phyloP scores from a whole-genome alignment of 2,888 invertebrate genomes.

The Aspidiotus rigidus region DNA sequence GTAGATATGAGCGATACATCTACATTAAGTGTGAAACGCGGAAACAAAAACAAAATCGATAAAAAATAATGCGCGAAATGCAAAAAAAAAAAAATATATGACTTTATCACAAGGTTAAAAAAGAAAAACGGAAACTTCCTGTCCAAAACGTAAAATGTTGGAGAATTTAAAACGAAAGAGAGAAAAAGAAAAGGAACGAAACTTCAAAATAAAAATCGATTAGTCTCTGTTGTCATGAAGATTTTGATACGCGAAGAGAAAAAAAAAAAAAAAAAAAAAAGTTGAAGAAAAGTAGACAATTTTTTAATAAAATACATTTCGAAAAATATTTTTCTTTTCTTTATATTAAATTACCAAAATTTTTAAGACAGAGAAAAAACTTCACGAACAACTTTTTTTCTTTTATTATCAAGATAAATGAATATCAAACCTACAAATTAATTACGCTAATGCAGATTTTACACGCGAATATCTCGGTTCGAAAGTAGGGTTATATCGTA shows the following conservation, averaged over 20 bases:
- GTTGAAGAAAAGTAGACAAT: not conserved
- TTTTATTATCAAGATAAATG: conserved; percentile 26
- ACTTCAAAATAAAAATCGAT: conserved; percentile 4
- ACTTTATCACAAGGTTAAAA: not conserved
- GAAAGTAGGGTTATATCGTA: conserved; percentile 18
- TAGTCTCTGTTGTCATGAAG: not conserved
- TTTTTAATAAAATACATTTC: not conserved
- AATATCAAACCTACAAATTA: conserved; percentile 30
- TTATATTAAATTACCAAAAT: conserved; percentile 15
- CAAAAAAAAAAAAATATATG: too few species aligned
- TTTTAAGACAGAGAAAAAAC: conserved; percentile 7
- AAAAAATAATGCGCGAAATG: not conserved
- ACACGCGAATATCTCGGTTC: conserved; percentile 28
- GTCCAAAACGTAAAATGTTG: too few species aligned
- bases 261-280: too few species aligned
- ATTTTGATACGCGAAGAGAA: not conserved
- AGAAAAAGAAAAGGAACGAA: too few species aligned
- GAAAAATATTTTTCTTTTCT: conserved; percentile 6
- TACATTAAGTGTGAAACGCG: too few species aligned
- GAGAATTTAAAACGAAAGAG: too few species aligned
- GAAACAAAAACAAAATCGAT: not conserved
- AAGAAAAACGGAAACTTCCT: too few species aligned
- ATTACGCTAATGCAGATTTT: conserved; percentile 31
- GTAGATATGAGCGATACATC: too few species aligned
- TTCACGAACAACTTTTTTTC: conserved; percentile 5